Base-by-base conservation (phyloP, 2,113 vertebrate species). In the Crotophaga sulcirostris region DNA sequence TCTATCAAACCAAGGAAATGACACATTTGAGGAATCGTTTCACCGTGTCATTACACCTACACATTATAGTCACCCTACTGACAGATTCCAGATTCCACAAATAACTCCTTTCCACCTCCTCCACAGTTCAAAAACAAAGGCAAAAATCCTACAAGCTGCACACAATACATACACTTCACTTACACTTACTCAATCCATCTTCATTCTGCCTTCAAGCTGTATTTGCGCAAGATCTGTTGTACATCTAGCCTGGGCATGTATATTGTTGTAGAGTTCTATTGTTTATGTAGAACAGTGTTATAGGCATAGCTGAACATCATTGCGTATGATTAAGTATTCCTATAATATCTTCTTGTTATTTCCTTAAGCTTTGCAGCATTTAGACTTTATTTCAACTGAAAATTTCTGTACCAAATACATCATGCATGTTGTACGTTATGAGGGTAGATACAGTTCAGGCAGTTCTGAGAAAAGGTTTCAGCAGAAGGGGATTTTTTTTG, bases 1-100 rank as follows among this genome's bases (percentile, higher is more conserved):
- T 85, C 51, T 21, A 74, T 84, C 79, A 89, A 93, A 64, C 17
- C 42, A 67, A 95, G 92, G 85, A 90, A 93, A 64, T 94, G 14
- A 60, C 60, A 75, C 60, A 59, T 95, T 84, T 6, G 2, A 24
- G 14, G 64, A 92, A 63, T 87, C 24, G 38, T 88, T 94, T 88
- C 55, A 58, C 51, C 33, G 7, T 89, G 47, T 83, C 64, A 72
- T 93, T 94, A 84, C 84, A 89, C 73, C 77, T 89, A 91, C 90
- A 44, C 12, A 0, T 54, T 59, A 60, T 13, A 89, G 81, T 90
- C 60, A 77, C 42, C 44, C 7, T 58, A 36, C 49, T 83, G 82
- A 80, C 78, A 90, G 78, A 88, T 90, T 83, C 51, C 68, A 34
- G 7, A 87, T 84, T 89, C 58, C 81, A 66, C 81, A 77, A 67